These are phyloP conservation scores for Sclerodermus sp. DNA, from an alignment of 2,888 invertebrate species.

Conservation along the genomic window DNA sequence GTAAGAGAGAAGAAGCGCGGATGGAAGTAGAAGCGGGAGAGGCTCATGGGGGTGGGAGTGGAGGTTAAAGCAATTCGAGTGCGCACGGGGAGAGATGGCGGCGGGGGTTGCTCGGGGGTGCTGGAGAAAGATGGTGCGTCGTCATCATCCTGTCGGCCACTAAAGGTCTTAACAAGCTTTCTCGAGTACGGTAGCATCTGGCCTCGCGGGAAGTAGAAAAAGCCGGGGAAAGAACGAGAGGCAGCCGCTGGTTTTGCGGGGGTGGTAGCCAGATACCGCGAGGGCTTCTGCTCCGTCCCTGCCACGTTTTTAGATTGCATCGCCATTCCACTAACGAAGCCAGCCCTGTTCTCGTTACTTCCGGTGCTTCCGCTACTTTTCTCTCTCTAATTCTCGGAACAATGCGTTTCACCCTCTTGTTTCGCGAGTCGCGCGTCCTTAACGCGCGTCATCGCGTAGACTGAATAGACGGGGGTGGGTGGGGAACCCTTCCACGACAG, in stretches of 20 bases:
- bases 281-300: constrained; percentile 13
- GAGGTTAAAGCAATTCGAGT: not conserved
- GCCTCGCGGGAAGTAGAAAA: constrained; percentile 5
- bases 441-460: too few species aligned
- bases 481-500: too few species aligned
- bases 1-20: not conserved
- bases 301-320: constrained; percentile 29
- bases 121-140: constrained; percentile 21
- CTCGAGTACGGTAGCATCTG: constrained; percentile 31
- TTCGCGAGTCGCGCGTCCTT: not conserved
- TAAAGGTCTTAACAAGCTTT: constrained; percentile 42
- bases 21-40: not conserved
- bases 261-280: not conserved
- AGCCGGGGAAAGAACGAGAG: not conserved
- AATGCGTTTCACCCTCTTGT: constrained; percentile 13
- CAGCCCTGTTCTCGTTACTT: too few species aligned
- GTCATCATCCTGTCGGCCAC: constrained; percentile 21
- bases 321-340: constrained; percentile 46
- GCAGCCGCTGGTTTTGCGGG: not conserved
- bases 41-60: not conserved
- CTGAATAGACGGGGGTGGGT: too few species aligned
- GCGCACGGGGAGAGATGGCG: not conserved
- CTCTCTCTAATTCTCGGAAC: constrained; percentile 23
- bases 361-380: constrained; percentile 20
- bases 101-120: constrained; percentile 9